Evolutionary conservation across 2,888 invertebrate species (phyloP), one percentile per base, ranked within the genome.

Genomic region (Aleiodes leptofemur): DNA sequence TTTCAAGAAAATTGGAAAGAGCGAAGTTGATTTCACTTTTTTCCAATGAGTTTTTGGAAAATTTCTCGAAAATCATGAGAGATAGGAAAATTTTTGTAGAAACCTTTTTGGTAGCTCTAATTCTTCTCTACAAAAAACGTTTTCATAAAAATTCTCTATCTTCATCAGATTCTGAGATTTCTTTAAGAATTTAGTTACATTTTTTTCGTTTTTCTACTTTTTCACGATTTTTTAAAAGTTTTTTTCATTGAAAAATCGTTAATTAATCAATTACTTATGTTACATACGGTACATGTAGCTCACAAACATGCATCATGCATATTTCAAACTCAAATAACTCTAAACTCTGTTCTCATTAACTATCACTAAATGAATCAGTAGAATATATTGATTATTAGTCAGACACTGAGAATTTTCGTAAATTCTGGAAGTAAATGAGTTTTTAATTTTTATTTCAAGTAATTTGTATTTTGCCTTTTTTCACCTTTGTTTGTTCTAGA

Each of bases 251-350:
- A 9, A 43, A 43, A 43, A 43, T 43, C 11, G 7, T 43, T 43
- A 43, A 43, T 43, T 74, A 16, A 43, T 43, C 57, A 75, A 76
- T 75, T 78, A 74, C 61, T 78, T 69, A 79, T 76, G 70, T 78
- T 79, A 74, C 70, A 57, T 78, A 82, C 81, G 83, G 83, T 83
- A 83, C 83, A 81, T 78, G 83, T 84, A 84, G 84, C 83, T 83
- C 79, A 79, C 72, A 80, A 64, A 82, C 79, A 83, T 84, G 80
- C 81, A 78, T 82, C 79, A 79, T 80, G 80, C 79, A 79, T 75
- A 82, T 80, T 80, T 83, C 72, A 50, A 72, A 77, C 68, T 38
- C 70, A 82, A 81, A 80, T 76, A 76, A 72, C 76, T 80, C 43
- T 43, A 43, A 43, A 43, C 43, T 43, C 43, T 43, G 43, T 43